Conservation (phyloP, 2,113 vertebrate species). For the Eleginops maclovinus region DNA sequence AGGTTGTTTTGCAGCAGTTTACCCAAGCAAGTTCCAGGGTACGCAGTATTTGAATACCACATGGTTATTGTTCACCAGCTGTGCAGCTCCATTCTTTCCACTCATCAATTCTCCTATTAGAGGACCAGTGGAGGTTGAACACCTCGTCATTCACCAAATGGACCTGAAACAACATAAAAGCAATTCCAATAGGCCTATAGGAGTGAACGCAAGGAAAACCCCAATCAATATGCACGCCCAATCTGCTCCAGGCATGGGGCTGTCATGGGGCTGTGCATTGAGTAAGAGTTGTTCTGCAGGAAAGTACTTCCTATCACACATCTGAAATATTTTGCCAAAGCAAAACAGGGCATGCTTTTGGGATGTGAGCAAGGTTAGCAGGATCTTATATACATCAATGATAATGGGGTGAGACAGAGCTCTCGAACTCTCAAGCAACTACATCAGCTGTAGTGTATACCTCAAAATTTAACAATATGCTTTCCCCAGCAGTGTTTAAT, state of each 20-base stretch:
- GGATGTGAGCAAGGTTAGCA: constrained; percentile 22
- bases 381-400: constrained; percentile 38
- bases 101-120: constrained; percentile 67
- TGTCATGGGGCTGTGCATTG: constrained; percentile 37
- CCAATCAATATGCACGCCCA: constrained; percentile 54
- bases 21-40: constrained; percentile 19
- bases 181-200: constrained; percentile 61
- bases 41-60: constrained; percentile 40
- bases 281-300: constrained; percentile 49
- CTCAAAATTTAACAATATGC: neutral
- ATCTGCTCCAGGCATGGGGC: constrained; percentile 47
- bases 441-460: neutral
- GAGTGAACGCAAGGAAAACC: constrained; percentile 32
- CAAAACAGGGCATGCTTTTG: constrained; percentile 32
- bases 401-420: neutral
- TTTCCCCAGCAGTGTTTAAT: neutral
- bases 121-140: constrained; percentile 56
- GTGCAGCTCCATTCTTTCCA: constrained; percentile 54
- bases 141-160: constrained; percentile 66
- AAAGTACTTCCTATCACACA: constrained; percentile 49
- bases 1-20: constrained; percentile 28
- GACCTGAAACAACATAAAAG: constrained; percentile 62
- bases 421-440: constrained; percentile 14
- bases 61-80: constrained; percentile 58
- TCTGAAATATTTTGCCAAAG: constrained; percentile 40